A percentile compares a stretch with the other conserved stretches of the same genome.
Conservation (phyloP, 2,888 invertebrate species). For the Nemoura dubitans region DNA sequence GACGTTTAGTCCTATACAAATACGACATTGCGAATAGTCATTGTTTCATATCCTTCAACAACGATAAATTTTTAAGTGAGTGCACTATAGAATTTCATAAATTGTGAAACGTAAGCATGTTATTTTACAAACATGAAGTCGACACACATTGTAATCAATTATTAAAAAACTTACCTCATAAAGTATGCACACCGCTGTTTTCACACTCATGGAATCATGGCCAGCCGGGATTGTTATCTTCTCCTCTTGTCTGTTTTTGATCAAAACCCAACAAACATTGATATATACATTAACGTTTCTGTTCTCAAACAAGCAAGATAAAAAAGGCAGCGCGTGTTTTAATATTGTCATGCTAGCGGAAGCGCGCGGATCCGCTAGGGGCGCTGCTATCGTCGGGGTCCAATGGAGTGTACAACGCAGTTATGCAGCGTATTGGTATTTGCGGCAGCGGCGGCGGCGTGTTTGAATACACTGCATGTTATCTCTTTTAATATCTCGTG, state of each 20-base stretch:
- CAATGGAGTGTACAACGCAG: neutral
- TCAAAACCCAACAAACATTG: too few relatives aligned
- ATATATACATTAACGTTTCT: too few relatives aligned
- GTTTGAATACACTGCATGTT: neutral
- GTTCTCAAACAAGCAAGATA: neutral
- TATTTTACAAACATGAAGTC: neutral
- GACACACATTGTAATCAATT: neutral
- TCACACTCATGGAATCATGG: neutral
- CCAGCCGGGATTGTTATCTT: neutral
- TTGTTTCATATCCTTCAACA: too few relatives aligned
- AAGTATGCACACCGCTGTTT: neutral
- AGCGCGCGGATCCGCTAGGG: neutral
- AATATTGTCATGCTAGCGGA: neutral
- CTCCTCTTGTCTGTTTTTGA: neutral
- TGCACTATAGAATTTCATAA: neutral
- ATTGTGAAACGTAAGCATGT: neutral
- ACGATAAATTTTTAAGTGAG: neutral
- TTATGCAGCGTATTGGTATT: conserved; percentile 12
- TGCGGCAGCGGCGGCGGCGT: neutral
- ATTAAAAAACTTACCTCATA: neutral
- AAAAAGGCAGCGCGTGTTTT: neutral
- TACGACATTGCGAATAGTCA: too few relatives aligned
- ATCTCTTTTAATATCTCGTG: conserved; percentile 1
- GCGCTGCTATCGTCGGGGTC: neutral
- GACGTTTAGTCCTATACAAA: too few relatives aligned